Percentiles rank a stretch among this genome's conserved stretches.
phyloP scores from a whole-genome alignment of 1,140 invertebrate species.

The Drosophila micromelanica region DNA sequence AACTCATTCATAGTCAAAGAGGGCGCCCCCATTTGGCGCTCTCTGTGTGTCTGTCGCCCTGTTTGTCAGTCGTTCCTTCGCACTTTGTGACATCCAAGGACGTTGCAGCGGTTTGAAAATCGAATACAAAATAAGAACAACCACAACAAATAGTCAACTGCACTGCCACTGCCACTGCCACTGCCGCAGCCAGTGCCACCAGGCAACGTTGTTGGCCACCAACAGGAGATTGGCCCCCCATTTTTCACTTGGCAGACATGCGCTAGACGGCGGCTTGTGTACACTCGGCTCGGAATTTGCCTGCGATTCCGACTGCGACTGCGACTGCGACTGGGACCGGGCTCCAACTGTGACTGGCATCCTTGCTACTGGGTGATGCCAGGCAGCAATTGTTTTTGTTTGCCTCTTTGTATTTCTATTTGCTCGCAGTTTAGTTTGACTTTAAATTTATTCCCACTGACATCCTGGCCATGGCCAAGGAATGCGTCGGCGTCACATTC shows the following conservation, averaged over 20 bases:
- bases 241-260: slow-evolving; percentile 76
- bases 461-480: slow-evolving; percentile 45
- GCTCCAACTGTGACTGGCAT: slow-evolving; percentile 31
- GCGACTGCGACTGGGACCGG: background rate
- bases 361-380: slow-evolving; percentile 38
- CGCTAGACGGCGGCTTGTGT: slow-evolving; percentile 78
- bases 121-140: slow-evolving; percentile 61
- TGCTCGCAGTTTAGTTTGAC: slow-evolving; percentile 81
- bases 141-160: slow-evolving; percentile 66
- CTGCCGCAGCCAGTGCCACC: slow-evolving; percentile 15
- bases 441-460: slow-evolving; percentile 77
- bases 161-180: slow-evolving; percentile 40
- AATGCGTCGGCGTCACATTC: slow-evolving; percentile 53
- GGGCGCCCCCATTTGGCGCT: slow-evolving; percentile 28
- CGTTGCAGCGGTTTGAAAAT: slow-evolving; percentile 76
- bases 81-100: slow-evolving; percentile 58
- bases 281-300: slow-evolving; percentile 63
- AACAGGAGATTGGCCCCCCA: slow-evolving; percentile 28
- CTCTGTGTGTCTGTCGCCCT: slow-evolving; percentile 5
- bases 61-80: background rate
- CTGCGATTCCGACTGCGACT: slow-evolving; percentile 44
- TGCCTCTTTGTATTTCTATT: slow-evolving; percentile 83
- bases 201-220: slow-evolving; percentile 9
- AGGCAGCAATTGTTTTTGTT: slow-evolving; percentile 76
- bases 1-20: slow-evolving; percentile 66